These are phyloP conservation scores for Hippoglossus hippoglossus DNA, from an alignment of 2,797 vertebrate species.

Conservation along the genomic window DNA sequence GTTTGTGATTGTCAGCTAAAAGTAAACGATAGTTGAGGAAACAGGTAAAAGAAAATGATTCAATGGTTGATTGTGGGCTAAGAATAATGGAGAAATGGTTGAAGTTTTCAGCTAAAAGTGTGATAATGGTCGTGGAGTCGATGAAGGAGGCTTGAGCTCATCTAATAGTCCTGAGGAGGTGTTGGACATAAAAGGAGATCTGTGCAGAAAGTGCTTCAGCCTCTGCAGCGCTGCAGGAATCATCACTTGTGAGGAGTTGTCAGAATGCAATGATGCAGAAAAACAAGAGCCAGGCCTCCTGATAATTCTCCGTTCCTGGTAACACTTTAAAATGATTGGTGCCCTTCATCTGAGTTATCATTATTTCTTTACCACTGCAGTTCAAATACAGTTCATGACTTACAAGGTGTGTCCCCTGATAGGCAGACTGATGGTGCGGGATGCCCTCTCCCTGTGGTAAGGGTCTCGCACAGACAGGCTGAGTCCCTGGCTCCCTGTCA, in stretches of 20 bases:
- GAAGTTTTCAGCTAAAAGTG: too few species aligned
- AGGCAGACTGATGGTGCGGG: conserved; percentile 93
- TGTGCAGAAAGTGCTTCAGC: not conserved
- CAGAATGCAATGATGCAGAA: not conserved
- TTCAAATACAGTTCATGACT: conserved; percentile 71
- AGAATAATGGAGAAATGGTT: too few species aligned
- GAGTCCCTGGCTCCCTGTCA: conserved; percentile 75
- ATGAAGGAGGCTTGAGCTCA: too few species aligned
- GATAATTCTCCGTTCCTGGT: not conserved
- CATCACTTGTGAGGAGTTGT: not conserved
- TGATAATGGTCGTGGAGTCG: too few species aligned
- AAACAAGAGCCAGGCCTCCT: not conserved
- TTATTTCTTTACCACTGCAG: not conserved
- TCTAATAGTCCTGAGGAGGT: too few species aligned
- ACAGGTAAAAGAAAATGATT: too few species aligned
- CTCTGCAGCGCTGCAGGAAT: not conserved
- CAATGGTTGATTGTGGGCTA: too few species aligned
- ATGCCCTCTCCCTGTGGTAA: conserved; percentile 89
- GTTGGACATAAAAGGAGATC: not conserved
- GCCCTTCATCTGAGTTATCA: not conserved
- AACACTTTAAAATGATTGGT: not conserved
- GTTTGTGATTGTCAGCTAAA: too few species aligned
- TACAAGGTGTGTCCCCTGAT: conserved; percentile 96
- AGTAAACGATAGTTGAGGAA: too few species aligned
- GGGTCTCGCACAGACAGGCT: conserved; percentile 86